Evolutionary conservation across 2,888 invertebrate species (phyloP), one percentile per base, ranked within the genome.

Genomic region (Hylaea fasciaria): DNA sequence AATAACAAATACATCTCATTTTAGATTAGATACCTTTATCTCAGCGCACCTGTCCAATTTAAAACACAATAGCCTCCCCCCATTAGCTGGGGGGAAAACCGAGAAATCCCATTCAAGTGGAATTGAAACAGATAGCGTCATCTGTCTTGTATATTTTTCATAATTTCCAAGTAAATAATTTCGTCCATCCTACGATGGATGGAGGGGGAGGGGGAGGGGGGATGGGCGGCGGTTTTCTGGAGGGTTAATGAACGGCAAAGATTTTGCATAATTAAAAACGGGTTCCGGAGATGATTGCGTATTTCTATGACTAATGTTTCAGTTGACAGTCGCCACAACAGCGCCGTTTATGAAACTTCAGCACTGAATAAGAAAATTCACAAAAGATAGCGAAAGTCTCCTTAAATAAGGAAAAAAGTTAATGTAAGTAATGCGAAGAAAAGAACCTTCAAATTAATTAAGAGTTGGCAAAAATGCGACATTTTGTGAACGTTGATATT

Each of bases 241-340:
- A 66, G 66, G 69, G 73, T 66, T 80, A 85, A 87, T 84, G 81
- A 86, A 87, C 85, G 85, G 81, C 80, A 83, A 85, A 86, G 86
- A 91, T 91, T 90, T 89, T 86, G 83, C 86, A 89, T 89, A 90
- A 91, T 90, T 91, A 91, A 89, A 90, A 89, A 85, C 86, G 87
- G 86, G 82, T 82, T 81, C 77, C 78, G 71, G 74, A 81, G 81
- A 85, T 83, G 86, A 89, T 88, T 88, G 84, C 87, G 83, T 86
- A 85, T 87, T 88, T 83, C 81, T 81, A 85, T 87, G 86, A 90
- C 79, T 86, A 85, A 90, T 89, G 81, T 78, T 69, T 49, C 66
- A 62, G 79, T 73, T 78, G 76, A 75, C 75, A 72, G 70, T 65
- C 63, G 67, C 68, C 69, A 65, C 62, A 57, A 64, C 62, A 53